Evolutionary conservation across 2,113 vertebrate species (phyloP).

Genomic region (Empidonax traillii): DNA sequence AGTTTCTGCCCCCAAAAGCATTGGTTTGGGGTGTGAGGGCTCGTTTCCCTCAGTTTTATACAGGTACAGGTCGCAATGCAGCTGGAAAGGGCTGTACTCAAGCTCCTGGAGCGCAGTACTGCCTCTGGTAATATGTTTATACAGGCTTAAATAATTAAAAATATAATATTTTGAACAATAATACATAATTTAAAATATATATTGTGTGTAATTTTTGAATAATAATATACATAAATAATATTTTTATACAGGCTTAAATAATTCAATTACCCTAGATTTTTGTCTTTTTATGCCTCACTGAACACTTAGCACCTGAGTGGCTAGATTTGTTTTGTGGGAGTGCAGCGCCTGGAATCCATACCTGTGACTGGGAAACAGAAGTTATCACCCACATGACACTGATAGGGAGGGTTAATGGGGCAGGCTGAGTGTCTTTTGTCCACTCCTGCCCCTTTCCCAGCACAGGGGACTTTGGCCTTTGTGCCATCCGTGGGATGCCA

Average conservation of each 20-base stretch:
- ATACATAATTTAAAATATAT: not conserved
- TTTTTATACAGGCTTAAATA: not conserved
- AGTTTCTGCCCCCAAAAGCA: not conserved
- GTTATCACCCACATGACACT: accelerated
- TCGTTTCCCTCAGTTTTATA: accelerated
- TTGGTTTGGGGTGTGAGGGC: not conserved
- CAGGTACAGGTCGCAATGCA: accelerated
- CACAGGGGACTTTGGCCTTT: not conserved
- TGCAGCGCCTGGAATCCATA: not conserved
- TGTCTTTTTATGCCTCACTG: not conserved
- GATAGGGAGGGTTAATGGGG: not conserved
- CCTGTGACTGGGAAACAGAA: not conserved
- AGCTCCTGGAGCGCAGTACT: not conserved
- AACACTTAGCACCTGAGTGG: not conserved
- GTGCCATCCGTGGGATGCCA: accelerated
- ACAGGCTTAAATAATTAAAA: not conserved
- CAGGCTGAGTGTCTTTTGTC: not conserved
- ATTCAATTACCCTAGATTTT: not conserved
- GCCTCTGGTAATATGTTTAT: not conserved
- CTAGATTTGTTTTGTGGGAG: not conserved
- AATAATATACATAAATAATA: not conserved
- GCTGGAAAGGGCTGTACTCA: not conserved
- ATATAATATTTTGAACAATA: not conserved
- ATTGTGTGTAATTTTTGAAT: not conserved
- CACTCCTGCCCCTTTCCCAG: not conserved